Evolutionary conservation across 2,797 vertebrate species (phyloP).

Genomic region (Melanotaenia boesemani): DNA sequence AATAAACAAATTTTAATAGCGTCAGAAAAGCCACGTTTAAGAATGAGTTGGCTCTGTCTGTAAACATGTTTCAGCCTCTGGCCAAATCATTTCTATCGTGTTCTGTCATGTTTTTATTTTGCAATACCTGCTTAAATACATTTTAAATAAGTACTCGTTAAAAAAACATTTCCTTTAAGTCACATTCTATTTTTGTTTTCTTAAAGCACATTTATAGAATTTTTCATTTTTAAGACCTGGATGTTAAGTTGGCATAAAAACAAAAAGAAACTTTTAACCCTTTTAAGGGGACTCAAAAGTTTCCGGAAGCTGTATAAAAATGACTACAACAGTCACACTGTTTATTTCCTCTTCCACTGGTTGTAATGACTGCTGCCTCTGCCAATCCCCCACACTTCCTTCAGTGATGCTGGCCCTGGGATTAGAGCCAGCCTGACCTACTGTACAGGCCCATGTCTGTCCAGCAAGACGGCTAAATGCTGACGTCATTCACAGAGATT

Average conservation of each 20-base stretch:
- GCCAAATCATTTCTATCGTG: neutral
- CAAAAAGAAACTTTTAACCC: too few relatives aligned
- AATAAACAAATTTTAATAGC: too few relatives aligned
- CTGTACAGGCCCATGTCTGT: slow-evolving; percentile 9
- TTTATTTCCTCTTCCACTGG: neutral
- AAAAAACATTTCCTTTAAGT: neutral
- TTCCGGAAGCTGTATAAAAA: neutral
- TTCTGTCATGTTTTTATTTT: too few relatives aligned
- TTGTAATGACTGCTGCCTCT: neutral
- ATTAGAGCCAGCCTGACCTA: slow-evolving; percentile 44
- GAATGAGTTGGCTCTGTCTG: too few relatives aligned
- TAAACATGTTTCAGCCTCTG: neutral
- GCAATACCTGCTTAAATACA: neutral
- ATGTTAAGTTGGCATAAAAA: neutral
- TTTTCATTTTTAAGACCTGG: neutral
- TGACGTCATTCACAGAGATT: slow-evolving; percentile 21
- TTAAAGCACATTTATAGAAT: neutral
- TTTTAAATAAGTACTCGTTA: neutral
- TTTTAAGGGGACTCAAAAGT: neutral
- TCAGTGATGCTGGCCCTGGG: slow-evolving; percentile 32
- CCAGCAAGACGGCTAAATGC: neutral
- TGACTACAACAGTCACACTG: neutral
- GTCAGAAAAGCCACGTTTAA: too few relatives aligned
- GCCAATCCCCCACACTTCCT: slow-evolving; percentile 27
- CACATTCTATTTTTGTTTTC: neutral